These are phyloP conservation scores for Dipodomys stephensi DNA, from an alignment of 2,113 vertebrate species.

Conservation along the genomic window DNA sequence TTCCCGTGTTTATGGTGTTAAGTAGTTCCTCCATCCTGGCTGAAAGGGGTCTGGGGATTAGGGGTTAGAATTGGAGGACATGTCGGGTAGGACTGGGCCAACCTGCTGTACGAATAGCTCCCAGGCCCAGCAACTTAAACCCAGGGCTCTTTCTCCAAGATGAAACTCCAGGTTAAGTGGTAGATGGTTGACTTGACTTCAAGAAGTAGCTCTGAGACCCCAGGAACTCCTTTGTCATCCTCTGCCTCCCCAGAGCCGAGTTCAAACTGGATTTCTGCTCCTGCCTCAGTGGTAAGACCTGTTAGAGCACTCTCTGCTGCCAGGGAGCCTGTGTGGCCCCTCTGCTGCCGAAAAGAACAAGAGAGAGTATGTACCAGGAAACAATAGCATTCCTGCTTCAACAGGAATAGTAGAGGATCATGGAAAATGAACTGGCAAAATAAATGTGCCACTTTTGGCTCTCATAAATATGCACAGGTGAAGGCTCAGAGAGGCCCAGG, in stretches of 20 bases:
- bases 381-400: neutral
- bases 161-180: neutral
- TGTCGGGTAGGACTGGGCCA: neutral
- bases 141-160: neutral
- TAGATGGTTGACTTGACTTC: neutral
- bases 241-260: neutral
- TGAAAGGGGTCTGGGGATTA: conserved; percentile 18
- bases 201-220: neutral
- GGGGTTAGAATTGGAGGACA: neutral
- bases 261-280: neutral
- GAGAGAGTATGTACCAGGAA: neutral
- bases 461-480: conserved; percentile 8
- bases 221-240: too few species aligned
- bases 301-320: neutral
- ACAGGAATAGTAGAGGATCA: neutral
- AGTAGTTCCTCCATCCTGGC: conserved; percentile 58
- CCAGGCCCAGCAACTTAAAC: neutral
- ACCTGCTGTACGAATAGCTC: too few species aligned
- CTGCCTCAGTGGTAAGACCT: rapidly evolving
- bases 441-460: neutral
- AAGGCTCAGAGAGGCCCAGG: conserved; percentile 12
- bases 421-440: neutral
- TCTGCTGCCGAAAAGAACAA: neutral
- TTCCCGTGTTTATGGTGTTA: conserved; percentile 59
- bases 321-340: neutral